Base-by-base conservation (phyloP, 2,888 invertebrate species). In the Ichneumoninae sp. region DNA sequence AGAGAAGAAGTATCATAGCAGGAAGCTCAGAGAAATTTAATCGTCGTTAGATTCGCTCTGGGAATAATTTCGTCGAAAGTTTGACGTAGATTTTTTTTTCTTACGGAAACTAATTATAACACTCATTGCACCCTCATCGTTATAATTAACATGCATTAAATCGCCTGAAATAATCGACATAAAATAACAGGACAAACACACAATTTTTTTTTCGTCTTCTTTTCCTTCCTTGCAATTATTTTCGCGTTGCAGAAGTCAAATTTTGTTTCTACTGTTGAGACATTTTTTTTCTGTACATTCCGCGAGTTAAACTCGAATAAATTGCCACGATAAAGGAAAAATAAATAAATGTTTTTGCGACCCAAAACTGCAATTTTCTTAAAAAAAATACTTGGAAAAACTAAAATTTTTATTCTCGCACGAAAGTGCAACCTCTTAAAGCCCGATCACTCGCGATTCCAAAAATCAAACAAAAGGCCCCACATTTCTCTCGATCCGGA, bases 1-100 rank as follows among this genome's bases (percentile, higher is more conserved):
- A 57, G 57, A 40, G 22, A 54, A 57, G 10, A 68, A 7, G n/a
- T 13, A 13, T 22, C 44, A 54, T 44, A 44, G 19, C 19, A 60
- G 54, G 52, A 65, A 63, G 47, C 33, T 52, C 68, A 57, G 80
- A 74, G 80, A 81, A 81, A 74, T 74, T 81, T 81, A 81, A 81
- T 81, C 66, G 68, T 68, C 13, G 66, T 22, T 52, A 73, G 80
- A 81, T 81, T 68, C 47, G 74, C 73, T 81, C 80, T 74, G 44
- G 54, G 52, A 81, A 68, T 60, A 47, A 44, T 73, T 66, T 57
- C 80, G 52, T 57, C 26, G 57, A 71, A 52, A 70, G 69, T 63
- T 57, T 57, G 57, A 57, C 57, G 57, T 0, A 8, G 57, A 2
- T n/a, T 4, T 54, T 26, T 54, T 19, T 54, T 54, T 40, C 10